Evolutionary conservation across 2,888 invertebrate species (phyloP), one percentile per base, ranked within the genome.

Genomic region (Oasisia sp.): DNA sequence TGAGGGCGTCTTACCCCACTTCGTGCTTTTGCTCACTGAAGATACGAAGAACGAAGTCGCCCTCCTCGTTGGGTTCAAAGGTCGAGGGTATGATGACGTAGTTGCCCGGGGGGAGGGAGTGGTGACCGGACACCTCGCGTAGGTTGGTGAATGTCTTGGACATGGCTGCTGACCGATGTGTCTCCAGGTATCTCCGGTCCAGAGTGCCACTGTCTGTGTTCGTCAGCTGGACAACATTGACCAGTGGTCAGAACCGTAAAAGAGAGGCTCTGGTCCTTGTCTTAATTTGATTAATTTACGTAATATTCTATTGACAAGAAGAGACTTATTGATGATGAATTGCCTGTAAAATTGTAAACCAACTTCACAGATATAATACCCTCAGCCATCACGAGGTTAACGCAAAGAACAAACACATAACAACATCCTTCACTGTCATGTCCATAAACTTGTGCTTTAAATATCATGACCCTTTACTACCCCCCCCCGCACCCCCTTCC

Each of bases 61-160:
- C 99, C 95, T 99, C 99, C 95, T 99, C 98, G 94, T 98, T 98
- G 0, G 99, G 98, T 93, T 99, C 99, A 96, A 99, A 99, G 0
- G 99, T 99, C 91, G 99, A 99, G 4, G 99, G 99, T 92, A 99
- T 97, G 94, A 99, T 98, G 95, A 98, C 98, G 97, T 99, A 99
- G 27, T 97, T 97, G 56, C 99, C 99, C 0, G 98, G 99, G 3
- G 98, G 98, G 92, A 99, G 97, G 96, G 98, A 98, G 97, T 99
- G 99, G 56, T 99, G 98, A 94, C 97, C 97, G 95, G 98, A 98
- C 92, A 99, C 98, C 97, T 99, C 99, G 92, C 99, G 97, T 91
- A 99, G 97, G 96, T 99, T 99, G 94, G 99, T 98, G 96, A 99
- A 99, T n/a, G 89, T 92, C 32, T 91, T 90, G 8, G 93, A 94